Percentiles rank a stretch among this genome's conserved stretches.
Conservation (phyloP, 2,797 vertebrate species). For the Pipistrellus pipistrellus region DNA sequence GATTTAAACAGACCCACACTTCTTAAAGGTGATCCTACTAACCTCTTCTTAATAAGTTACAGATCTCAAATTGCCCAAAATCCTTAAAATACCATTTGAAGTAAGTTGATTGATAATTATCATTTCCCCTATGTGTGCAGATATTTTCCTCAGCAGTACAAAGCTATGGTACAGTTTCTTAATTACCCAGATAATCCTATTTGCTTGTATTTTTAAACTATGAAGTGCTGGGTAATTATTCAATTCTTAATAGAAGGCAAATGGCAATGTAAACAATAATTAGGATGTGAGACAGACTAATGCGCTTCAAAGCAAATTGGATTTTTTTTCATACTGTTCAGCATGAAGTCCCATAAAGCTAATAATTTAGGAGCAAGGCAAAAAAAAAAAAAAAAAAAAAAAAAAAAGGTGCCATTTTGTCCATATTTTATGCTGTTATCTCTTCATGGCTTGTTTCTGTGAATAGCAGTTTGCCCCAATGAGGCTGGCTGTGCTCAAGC, state of each 20-base stretch:
- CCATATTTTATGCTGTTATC: constrained; percentile 87
- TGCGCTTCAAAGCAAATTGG: constrained; percentile 91
- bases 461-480: constrained; percentile 81
- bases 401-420: constrained; percentile 86
- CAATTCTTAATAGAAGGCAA: constrained; percentile 93
- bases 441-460: constrained; percentile 83
- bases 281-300: constrained; percentile 91
- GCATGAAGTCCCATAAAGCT: constrained; percentile 91
- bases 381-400: no score
- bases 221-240: constrained; percentile 91
- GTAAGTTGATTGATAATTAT: constrained; percentile 80
- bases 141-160: constrained; percentile 81
- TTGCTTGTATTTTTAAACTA: constrained; percentile 93
- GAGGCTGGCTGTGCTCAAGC: constrained; percentile 77
- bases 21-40: constrained; percentile 68
- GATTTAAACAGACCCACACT: constrained; percentile 30
- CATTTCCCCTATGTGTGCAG: constrained; percentile 69
- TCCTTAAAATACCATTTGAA: constrained; percentile 78
- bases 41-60: constrained; percentile 76
- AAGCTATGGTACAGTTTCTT: constrained; percentile 88
- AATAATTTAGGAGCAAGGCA: constrained; percentile 88
- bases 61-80: constrained; percentile 64
- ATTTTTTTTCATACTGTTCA: constrained; percentile 89
- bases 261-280: constrained; percentile 93
- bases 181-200: constrained; percentile 94